phyloP scores from a whole-genome alignment of 2,797 vertebrate species.

The Lepilemur ruficaudatus region DNA sequence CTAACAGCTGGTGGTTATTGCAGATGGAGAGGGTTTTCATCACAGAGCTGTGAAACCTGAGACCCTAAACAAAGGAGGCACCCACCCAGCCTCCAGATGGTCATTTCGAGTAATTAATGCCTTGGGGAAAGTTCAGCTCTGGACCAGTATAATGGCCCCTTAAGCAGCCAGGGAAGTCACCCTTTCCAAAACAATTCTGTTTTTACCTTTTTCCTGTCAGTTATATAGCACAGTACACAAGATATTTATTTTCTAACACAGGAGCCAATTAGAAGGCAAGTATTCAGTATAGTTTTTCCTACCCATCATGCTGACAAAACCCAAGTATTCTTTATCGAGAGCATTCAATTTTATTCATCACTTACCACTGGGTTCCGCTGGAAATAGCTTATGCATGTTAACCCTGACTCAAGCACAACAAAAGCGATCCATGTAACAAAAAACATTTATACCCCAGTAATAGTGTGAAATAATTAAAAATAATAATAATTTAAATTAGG shows the following conservation, averaged over 20 bases:
- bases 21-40: constrained; percentile 83
- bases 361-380: not conserved
- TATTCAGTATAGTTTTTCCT: constrained; percentile 8
- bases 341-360: not conserved
- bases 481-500: not conserved
- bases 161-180: constrained; percentile 41
- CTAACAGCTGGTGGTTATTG: constrained; percentile 82
- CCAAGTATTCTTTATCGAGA: not conserved
- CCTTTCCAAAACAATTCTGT: not conserved
- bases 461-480: too few species aligned
- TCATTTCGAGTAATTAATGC: constrained; percentile 88
- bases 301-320: constrained; percentile 20
- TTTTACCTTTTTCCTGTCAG: not conserved
- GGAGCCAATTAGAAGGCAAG: constrained; percentile 14
- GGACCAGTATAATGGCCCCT: constrained; percentile 59
- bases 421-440: too few species aligned
- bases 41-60: constrained; percentile 63
- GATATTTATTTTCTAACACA: constrained; percentile 40
- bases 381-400: not conserved
- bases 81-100: constrained; percentile 71
- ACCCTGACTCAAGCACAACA: not conserved
- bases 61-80: constrained; percentile 76
- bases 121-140: constrained; percentile 81
- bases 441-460: too few species aligned
- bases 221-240: not conserved